Evolutionary conservation across 1,140 invertebrate species (phyloP), one percentile per base, ranked within the genome.

Genomic region (Gonioctena quinquepunctata): DNA sequence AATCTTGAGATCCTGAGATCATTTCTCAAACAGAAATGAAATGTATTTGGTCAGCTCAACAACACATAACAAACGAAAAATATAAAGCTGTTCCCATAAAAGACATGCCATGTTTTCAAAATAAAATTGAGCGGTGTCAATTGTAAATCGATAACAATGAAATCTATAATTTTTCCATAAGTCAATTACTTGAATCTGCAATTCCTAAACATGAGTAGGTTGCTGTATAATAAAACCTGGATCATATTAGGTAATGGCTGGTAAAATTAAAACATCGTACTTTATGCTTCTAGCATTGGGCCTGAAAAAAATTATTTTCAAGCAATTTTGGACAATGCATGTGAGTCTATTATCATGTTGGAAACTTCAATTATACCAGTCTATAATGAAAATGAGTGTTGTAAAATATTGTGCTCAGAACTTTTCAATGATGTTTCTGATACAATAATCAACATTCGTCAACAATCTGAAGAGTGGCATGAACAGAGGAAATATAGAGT

Each of bases 271-370:
- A 6, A 7, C n/a, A 42, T 42, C n/a, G n/a, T n/a, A n/a, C 6
- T 42, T 42, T n/a, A 42, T 42, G 33, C 33, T 42, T 42, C n/a
- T 42, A 42, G 33, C n/a, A 42, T 42, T 42, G 33, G 33, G n/a
- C 6, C 6, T 7, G n/a, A n/a, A 42, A n/a, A n/a, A n/a, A 6
- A 59, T 59, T 16, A 59, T 3, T 2, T 59, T 22, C 56, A 21
- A 59, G 56, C 56, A 59, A 22, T 59, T 59, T 22, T 59, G 56
- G 23, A 59, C n/a, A 59, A 59, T 59, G 56, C 56, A 25, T n/a
- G n/a, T n/a, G n/a, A n/a, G n/a, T n/a, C n/a, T n/a, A n/a, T n/a
- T n/a, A n/a, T n/a, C n/a, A n/a, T n/a, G n/a, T n/a, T n/a, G n/a
- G n/a, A n/a, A n/a, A n/a, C n/a, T n/a, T n/a, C n/a, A n/a, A n/a